These are phyloP conservation scores for Darevskia nairensis DNA, from an alignment of 2,797 vertebrate species.

Conservation along the genomic window DNA sequence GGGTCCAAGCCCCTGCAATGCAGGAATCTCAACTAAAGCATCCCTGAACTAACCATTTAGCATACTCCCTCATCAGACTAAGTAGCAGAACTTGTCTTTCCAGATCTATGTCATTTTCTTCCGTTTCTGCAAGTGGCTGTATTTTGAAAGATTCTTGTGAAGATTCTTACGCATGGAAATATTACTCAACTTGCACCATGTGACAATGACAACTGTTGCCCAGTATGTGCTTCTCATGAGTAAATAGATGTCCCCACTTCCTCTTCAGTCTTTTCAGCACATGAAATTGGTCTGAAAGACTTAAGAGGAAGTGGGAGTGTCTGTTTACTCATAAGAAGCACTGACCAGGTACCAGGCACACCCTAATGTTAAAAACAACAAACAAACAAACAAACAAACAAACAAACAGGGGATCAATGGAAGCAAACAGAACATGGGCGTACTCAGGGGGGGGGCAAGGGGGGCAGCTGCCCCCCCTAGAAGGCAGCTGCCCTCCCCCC, in stretches of 20 bases:
- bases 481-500: too few relatives aligned
- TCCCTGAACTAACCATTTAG: not conserved
- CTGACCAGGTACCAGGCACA: not conserved
- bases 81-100: not conserved
- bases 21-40: not conserved
- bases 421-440: too few relatives aligned
- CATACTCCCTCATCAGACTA: not conserved
- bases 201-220: not conserved
- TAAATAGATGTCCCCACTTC: not conserved
- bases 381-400: too few relatives aligned
- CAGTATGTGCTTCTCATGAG: not conserved
- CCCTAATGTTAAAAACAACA: too few relatives aligned
- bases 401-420: too few relatives aligned
- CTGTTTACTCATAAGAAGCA: not conserved
- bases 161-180: not conserved
- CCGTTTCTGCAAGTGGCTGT: not conserved
- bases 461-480: too few relatives aligned
- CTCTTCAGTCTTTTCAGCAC: not conserved
- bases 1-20: too few relatives aligned
- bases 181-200: not conserved
- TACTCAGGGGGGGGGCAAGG: too few relatives aligned
- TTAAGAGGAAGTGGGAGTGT: not conserved
- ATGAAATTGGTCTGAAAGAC: not conserved
- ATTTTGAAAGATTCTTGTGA: not conserved
- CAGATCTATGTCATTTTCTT: not conserved